phyloP scores from a whole-genome alignment of 2,113 vertebrate genomes.

The Paradoxurus hermaphroditus region DNA sequence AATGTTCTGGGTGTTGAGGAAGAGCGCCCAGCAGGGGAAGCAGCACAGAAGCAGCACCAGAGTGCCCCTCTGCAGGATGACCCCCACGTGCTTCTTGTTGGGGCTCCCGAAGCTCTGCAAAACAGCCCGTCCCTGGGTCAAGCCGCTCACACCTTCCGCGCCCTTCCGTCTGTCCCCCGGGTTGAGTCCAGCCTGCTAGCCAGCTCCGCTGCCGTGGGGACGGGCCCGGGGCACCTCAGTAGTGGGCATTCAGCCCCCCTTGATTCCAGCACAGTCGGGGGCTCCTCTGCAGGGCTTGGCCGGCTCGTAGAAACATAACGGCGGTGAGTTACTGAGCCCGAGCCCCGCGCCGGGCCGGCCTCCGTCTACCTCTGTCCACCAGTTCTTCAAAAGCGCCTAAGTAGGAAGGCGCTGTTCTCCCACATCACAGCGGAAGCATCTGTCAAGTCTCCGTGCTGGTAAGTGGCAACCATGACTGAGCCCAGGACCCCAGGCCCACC shows the following conservation, averaged over 20 bases:
- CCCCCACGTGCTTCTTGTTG: constrained; percentile 92
- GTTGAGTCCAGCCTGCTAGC: background rate
- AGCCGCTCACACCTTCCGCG: background rate
- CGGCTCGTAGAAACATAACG: too few species aligned
- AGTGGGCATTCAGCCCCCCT: background rate
- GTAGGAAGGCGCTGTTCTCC: background rate
- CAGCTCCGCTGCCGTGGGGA: background rate
- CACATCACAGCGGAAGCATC: accelerated
- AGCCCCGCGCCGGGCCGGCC: background rate
- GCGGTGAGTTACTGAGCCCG: accelerated
- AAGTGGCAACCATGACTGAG: background rate
- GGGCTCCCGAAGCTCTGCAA: constrained; percentile 89
- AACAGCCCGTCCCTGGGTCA: background rate
- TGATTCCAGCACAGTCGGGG: background rate
- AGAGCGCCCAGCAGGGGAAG: constrained; percentile 93
- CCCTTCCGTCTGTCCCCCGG: background rate
- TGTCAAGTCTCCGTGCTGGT: background rate
- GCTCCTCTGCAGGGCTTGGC: background rate
- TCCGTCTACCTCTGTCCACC: background rate
- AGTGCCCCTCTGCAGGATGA: constrained; percentile 89
- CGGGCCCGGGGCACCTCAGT: accelerated
- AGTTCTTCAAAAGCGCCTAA: background rate
- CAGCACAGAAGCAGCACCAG: constrained; percentile 92
- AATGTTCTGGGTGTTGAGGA: constrained; percentile 90
- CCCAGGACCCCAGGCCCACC: background rate